Evolutionary conservation across 2,113 vertebrate genomes (phyloP), one percentile per base, ranked within the genome.

Genomic region (Pollachius pollachius): DNA sequence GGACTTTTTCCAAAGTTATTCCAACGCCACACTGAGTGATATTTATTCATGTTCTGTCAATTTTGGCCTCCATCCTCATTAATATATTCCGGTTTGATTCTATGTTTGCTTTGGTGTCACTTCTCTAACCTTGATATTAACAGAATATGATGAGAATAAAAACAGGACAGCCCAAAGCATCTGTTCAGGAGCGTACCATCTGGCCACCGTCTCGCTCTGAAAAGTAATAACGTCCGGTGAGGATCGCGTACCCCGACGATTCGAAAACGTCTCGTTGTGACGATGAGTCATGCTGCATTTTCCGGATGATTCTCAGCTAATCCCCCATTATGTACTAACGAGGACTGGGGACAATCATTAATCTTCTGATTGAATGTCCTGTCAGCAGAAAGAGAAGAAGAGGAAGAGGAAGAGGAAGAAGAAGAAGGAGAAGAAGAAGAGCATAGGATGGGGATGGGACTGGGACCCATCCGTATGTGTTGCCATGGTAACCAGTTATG

Each of bases 161-260:
- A 12, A 37, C 18, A 19, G 34, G 12, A 9, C 16, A 21, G 9
- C 21, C 64, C 2, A 0, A 15, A 60, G 41, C 64, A 52, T 34
- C 61, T 18, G n/a, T 19, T 56, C 61, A 23, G 79, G 71, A 57
- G n/a, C 15, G 74, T 60, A 52, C 34, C 71, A 75, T 77, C 71
- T 75, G 15, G 71, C 37, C 27, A 69, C 62, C 21, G 17, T 48
- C 41, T 48, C 21, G 34, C 62, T 48, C 59, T 48, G 41, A 30
- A 68, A 82, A 61, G 75, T 74, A 76, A 78, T 52, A 62, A 68
- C 57, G 64, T 18, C 13, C 66, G 52, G 56, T 75, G 66, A 66
- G 48, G 64, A 69, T 37, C 3, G 0, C 7, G 1, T 56, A 12
- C 65, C 18, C 48, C 48, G 37, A 57, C 13, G 18, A 73, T 41